Conservation (phyloP, 1,140 invertebrate genomes). For the Lineus longissimus region DNA sequence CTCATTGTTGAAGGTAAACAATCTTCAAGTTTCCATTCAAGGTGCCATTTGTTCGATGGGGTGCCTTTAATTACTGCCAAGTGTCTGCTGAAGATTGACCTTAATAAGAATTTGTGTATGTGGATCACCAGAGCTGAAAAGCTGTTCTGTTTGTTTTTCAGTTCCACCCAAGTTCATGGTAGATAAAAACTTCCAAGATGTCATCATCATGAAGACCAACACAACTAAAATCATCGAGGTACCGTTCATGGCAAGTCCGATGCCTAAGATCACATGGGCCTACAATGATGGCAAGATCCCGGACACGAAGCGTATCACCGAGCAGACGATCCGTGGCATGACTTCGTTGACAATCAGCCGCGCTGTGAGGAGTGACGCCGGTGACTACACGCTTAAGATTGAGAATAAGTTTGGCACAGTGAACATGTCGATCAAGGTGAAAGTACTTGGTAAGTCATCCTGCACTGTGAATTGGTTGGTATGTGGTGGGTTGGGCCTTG, state of each 20-base stretch:
- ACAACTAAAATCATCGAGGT: conserved; percentile 48
- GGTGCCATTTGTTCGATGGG: no score
- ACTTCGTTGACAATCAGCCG: conserved; percentile 44
- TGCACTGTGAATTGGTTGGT: no score
- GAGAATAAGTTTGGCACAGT: conserved; percentile 41
- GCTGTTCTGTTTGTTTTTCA: conserved; percentile 29
- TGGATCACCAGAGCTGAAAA: no score
- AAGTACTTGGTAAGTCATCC: conserved; percentile 57
- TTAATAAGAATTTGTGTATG: no score
- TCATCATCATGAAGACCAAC: conserved; percentile 42
- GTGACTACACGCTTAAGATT: conserved; percentile 45
- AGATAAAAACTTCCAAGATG: conserved; percentile 47
- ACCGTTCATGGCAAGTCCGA: conserved; percentile 48
- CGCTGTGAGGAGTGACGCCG: conserved; percentile 42
- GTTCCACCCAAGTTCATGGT: conserved; percentile 44
- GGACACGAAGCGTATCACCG: conserved; percentile 44
- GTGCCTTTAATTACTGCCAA: no score
- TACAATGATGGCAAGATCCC: conserved; percentile 45
- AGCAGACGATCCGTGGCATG: conserved; percentile 49
- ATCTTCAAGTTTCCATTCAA: no score
- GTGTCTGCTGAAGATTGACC: no score
- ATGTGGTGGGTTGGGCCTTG: no score
- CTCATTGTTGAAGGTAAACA: conserved; percentile 69
- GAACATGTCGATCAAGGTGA: conserved; percentile 35
- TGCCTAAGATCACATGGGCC: conserved; percentile 44